Base-by-base conservation (phyloP, 2,888 invertebrate species). In the Cephus spinipes region DNA sequence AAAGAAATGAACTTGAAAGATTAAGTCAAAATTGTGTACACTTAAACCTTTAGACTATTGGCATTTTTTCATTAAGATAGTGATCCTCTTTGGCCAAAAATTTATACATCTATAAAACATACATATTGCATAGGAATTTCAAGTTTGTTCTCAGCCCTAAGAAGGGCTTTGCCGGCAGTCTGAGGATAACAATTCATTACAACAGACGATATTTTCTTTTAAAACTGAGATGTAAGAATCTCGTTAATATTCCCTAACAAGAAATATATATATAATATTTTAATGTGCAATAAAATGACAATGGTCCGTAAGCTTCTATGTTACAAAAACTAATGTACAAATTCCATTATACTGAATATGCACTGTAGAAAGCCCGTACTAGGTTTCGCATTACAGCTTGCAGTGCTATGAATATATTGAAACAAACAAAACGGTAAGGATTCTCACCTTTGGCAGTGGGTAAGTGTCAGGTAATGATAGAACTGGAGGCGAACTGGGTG, bases 401-500 rank as follows among this genome's bases (percentile, higher is more conserved):
- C 23, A 55, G 23, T 23, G 23, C 23, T 55, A 23, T 9, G 23
- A 23, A 23, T 55, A 23, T 55, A 55, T 23, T 55, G 23, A 55
- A 23, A 55, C 23, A 55, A 55, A 6, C 23, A 55, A 55, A 23
- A 2, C 23, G 55, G 2, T 23, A 55, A 55, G 55, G 9, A 55
- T 30, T 74, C 74, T 82, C 87, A 91, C 91, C 90, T 91, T 90
- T 84, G 91, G 91, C 88, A 91, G 87, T 86, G 91, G 91, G 81
- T 91, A 91, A 69, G 90, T 90, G 78, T 91, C 91, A 68, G 91
- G 91, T 82, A 91, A 84, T 77, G 91, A 91, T 36, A 91, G 79
- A 75, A 91, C 91, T 30, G 91, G 91, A 4, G 91, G 91, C 30
- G 91, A 91, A 30, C 89, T 89, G 15, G 95, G 93, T 15, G 94